Base-by-base conservation (phyloP, 2,888 invertebrate genomes). In the Catocala fraxini region DNA sequence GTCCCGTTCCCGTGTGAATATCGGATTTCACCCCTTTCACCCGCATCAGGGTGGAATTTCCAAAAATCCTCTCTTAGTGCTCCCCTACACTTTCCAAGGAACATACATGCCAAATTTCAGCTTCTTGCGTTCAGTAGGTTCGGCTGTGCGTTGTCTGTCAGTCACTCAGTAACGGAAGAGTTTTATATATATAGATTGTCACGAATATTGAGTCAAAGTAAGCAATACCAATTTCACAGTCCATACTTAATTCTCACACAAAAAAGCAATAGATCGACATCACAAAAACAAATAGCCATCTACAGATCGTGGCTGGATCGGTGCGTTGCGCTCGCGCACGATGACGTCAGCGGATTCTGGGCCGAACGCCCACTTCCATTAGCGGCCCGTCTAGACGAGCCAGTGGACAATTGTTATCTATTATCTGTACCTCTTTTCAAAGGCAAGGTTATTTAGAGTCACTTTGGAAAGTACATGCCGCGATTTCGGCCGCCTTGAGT, bases 301-400 rank as follows among this genome's bases (percentile, higher is more conserved):
- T 58, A 41, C 10, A 53, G 43, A 53, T 53, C 42, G 63, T 66
- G 56, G 54, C 54, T 59, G 68, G 69, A 71, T 70, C 61, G 59
- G 63, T 63, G 64, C 61, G 66, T 67, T 75, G 78, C 81, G 79
- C 79, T 52, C 35, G 80, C 77, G 83, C 81, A 84, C 85, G 86
- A 87, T 87, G 87, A 88, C 86, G 82, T 89, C 86, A 87, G 82
- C 83, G 79, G 76, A 80, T 87, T 87, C 82, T 86, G 78, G 85
- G 83, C 78, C 85, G 81, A 68, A 82, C 91, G 88, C 91, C 91
- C 89, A 91, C 91, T 77, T 84, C 85, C 84, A 88, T 86, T 89
- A 89, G 81, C 65, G 72, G 78, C 75, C 73, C 76, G 83, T 77
- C 82, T 80, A 83, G 84, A 85, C 86, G 73, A 61, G 51, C 60